Base-by-base conservation (phyloP, 2,797 vertebrate genomes). In the Eulemur mongoz region DNA sequence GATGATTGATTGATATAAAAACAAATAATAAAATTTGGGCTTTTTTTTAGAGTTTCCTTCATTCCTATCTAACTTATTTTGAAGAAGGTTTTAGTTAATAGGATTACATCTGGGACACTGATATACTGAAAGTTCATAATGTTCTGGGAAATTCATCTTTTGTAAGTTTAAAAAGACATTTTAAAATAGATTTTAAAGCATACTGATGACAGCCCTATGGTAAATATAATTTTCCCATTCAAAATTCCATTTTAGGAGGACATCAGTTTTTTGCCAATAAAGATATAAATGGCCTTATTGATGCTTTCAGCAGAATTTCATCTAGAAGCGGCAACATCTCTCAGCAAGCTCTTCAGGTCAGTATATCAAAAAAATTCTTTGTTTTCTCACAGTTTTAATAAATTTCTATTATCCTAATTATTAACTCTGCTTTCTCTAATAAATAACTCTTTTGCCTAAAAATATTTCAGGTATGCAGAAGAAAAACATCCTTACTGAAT, bases 341-440 rank as follows among this genome's bases (percentile, higher is more conserved):
- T 63, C 90, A 98, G 80, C 98, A 98, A 40, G 97, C 98, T 81
- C 81, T 99, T 95, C 98, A 99, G 98, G 98, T 99, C 14, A 91
- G 97, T 57, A 90, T 92, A 72, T 73, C 43, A 95, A 40, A 61
- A 94, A 79, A 92, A 87, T 40, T 11, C 2, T 69, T 85, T 92
- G 48, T 8, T 75, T 94, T 94, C 72, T 91, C 17, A 89, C 27
- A 85, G 35, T 18, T 88, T 7, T 69, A 78, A 73, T 63, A 73
- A 72, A 88, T 70, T 52, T 93, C 23, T 54, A 27, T 80, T 54
- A 61, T 40, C 27, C 22, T 94, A 67, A 79, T 54, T 43, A 48
- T 18, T 59, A 81, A 82, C 4, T 15, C 30, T 92, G 81, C 43
- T 83, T 50, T 70, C 70, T 84, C 72, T 87, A 89, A 67, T 30